These are phyloP conservation scores for Hyalella azteca DNA, from an alignment of 2,888 invertebrate species.

Conservation along the genomic window DNA sequence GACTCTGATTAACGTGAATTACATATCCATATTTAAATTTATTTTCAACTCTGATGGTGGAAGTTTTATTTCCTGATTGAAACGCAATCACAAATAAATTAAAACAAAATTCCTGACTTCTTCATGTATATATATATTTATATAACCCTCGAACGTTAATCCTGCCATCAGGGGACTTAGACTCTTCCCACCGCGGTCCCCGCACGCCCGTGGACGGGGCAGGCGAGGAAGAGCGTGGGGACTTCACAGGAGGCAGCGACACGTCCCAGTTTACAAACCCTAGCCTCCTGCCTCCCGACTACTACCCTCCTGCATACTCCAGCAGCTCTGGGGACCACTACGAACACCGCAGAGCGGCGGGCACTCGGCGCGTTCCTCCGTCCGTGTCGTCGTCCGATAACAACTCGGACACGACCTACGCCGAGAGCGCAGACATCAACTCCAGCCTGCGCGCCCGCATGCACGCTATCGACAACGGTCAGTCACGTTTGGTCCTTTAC, in stretches of 20 bases:
- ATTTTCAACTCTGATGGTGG: too few relatives aligned
- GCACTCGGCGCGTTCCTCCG: slow-evolving; percentile 37
- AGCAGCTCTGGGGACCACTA: slow-evolving; percentile 27
- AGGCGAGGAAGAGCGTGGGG: slow-evolving; percentile 1
- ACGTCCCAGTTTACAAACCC: slow-evolving; percentile 7
- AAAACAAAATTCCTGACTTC: too few relatives aligned
- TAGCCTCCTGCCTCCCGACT: slow-evolving; percentile 31
- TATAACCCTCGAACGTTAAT: too few relatives aligned
- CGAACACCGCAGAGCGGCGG: slow-evolving; percentile 16
- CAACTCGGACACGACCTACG: slow-evolving; percentile 61
- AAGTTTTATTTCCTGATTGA: too few relatives aligned
- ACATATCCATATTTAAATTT: too few relatives aligned
- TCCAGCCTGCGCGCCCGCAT: slow-evolving; percentile 58
- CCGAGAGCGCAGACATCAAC: slow-evolving; percentile 60
- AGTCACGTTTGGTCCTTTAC: slow-evolving; percentile 44
- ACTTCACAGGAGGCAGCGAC: slow-evolving; percentile 23
- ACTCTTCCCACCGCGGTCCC: background rate
- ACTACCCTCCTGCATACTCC: slow-evolving; percentile 35
- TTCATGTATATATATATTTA: too few relatives aligned
- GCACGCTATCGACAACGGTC: slow-evolving; percentile 59
- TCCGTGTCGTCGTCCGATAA: slow-evolving; percentile 61
- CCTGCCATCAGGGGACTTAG: background rate
- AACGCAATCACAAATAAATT: too few relatives aligned
- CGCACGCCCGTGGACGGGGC: slow-evolving; percentile 17
- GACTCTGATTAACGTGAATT: too few relatives aligned